These are phyloP conservation scores for Nasonia vitripennis DNA, from an alignment of 1,140 invertebrate species.

Conservation along the genomic window DNA sequence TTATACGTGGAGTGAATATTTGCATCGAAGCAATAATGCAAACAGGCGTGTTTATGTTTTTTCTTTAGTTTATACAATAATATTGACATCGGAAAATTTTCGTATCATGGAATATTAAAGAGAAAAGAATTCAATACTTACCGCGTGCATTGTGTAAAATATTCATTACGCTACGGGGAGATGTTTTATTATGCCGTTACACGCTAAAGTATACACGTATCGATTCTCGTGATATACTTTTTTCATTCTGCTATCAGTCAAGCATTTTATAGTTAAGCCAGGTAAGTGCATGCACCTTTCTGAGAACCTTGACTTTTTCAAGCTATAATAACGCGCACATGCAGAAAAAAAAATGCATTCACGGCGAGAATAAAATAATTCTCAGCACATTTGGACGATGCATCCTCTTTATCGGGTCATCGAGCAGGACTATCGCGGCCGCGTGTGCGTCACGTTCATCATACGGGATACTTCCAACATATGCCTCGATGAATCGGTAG, in stretches of 20 bases:
- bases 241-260: neutral
- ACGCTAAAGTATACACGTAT: neutral
- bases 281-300: too few relatives aligned
- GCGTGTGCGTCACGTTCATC: neutral
- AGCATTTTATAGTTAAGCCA: too few relatives aligned
- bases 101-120: neutral
- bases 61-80: neutral
- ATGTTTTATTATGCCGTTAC: conserved; percentile 20
- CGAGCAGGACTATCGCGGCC: neutral
- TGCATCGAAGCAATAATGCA: too few relatives aligned
- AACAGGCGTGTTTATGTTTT: too few relatives aligned
- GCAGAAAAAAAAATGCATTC: too few relatives aligned
- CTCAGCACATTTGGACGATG: neutral
- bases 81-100: too few relatives aligned
- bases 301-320: too few relatives aligned
- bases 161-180: neutral
- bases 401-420: conserved; percentile 41
- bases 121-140: neutral
- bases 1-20: too few relatives aligned
- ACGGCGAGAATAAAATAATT: neutral
- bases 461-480: neutral
- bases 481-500: conserved; percentile 10
- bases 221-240: neutral
- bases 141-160: neutral
- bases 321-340: neutral